A percentile compares a stretch with the other conserved stretches of the same genome.
Conservation (phyloP, 2,113 vertebrate genomes). For the Lagopus muta region DNA sequence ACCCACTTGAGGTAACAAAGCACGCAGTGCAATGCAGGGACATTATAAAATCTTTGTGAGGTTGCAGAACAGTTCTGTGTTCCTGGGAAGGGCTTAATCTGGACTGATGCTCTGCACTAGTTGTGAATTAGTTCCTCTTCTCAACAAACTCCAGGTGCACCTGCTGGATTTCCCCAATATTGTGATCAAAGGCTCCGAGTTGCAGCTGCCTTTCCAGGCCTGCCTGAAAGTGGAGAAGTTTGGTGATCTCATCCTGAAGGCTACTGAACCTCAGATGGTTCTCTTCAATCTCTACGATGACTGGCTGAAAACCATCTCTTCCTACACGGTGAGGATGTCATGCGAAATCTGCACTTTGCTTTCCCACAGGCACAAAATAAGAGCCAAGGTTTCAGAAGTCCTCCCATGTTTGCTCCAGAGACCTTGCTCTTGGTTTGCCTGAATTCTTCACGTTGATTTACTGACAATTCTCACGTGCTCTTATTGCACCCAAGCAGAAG, state of each 20-base stretch:
- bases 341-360: background rate
- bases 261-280: slow-evolving; percentile 99
- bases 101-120: background rate
- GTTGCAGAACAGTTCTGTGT: background rate
- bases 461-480: accelerated
- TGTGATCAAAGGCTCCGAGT: slow-evolving; percentile 97
- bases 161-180: slow-evolving; percentile 99
- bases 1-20: slow-evolving; percentile 91
- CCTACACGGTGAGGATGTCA: slow-evolving; percentile 88
- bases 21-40: background rate
- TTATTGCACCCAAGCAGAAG: background rate
- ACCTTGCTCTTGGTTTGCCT: background rate
- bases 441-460: background rate
- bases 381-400: background rate
- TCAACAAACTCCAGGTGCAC: slow-evolving; percentile 85
- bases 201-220: slow-evolving; percentile 98
- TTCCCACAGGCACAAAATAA: background rate
- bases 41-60: background rate
- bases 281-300: slow-evolving; percentile 99
- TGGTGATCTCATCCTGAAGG: slow-evolving; percentile 97
- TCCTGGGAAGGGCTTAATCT: background rate
- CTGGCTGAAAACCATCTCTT: slow-evolving; percentile 99
- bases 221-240: slow-evolving; percentile 99
- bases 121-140: background rate
- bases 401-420: background rate